phyloP scores from a whole-genome alignment of 2,113 vertebrate genomes.

The Syngnathoides biaculeatus region DNA sequence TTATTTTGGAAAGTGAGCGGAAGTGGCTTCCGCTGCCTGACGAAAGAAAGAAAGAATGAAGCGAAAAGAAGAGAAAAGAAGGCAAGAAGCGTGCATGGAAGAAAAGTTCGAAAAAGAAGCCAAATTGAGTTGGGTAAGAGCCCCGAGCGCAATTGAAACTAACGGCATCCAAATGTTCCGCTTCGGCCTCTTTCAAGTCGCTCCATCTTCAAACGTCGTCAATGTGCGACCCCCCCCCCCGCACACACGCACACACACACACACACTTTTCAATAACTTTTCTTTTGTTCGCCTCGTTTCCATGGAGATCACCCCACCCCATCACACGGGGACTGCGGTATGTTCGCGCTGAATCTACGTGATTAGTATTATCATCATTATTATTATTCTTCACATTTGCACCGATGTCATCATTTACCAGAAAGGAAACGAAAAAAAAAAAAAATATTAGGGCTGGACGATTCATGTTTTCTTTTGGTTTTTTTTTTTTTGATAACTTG shows the following conservation, averaged over 20 bases:
- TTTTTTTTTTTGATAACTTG: too few species aligned
- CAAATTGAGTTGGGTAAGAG: not conserved
- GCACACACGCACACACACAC: too few species aligned
- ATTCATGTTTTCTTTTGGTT: too few species aligned
- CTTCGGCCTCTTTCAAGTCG: not conserved
- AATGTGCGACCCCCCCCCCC: too few species aligned
- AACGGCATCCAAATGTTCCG: too few species aligned
- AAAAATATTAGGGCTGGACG: too few species aligned
- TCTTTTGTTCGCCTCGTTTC: not conserved
- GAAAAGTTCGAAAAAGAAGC: not conserved
- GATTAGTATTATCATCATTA: too few species aligned
- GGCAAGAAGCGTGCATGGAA: not conserved
- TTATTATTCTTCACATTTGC: too few species aligned
- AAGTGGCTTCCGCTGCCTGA: not conserved
- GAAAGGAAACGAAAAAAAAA: too few species aligned
- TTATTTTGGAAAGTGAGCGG: not conserved
- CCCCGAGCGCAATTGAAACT: not conserved
- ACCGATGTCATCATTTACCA: too few species aligned
- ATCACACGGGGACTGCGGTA: too few species aligned
- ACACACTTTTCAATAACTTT: not conserved
- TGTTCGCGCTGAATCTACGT: too few species aligned
- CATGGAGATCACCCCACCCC: not conserved
- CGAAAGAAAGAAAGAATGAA: not conserved
- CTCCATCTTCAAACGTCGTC: not conserved
- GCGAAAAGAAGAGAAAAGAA: not conserved